Evolutionary conservation across 1,140 invertebrate species (phyloP).

Genomic region (Copidosoma floridanum): DNA sequence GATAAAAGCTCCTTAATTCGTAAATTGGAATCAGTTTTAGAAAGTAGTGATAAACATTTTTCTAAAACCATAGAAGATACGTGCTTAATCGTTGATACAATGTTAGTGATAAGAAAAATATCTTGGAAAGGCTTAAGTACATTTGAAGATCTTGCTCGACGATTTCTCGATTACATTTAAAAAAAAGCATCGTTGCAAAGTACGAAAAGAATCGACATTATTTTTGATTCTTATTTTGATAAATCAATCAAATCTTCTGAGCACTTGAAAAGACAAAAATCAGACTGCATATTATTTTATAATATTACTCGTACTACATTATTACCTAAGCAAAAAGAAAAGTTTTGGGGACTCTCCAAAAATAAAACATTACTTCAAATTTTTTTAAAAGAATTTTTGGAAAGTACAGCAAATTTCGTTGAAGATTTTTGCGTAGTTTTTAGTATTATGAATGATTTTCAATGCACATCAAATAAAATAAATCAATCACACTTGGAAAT

Average conservation of each 20-base stretch:
- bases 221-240: neutral
- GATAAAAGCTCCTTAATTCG: constrained; percentile 1
- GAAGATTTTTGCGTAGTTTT: neutral
- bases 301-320: neutral
- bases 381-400: neutral
- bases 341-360: neutral
- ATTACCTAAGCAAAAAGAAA: neutral
- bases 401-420: neutral
- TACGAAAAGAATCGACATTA: neutral
- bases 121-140: neutral
- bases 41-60: neutral
- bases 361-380: neutral
- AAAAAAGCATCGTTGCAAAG: neutral
- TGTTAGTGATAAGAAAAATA: neutral
- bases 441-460: neutral
- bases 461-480: neutral
- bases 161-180: neutral
- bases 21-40: neutral
- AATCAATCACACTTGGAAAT: too few relatives aligned
- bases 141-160: neutral
- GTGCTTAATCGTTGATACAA: neutral
- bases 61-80: neutral
- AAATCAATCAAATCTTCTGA: neutral
- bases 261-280: neutral
- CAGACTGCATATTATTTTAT: neutral